Evolutionary conservation across 2,113 vertebrate species (phyloP), one percentile per base, ranked within the genome.

Genomic region (Spea multiplicata): DNA sequence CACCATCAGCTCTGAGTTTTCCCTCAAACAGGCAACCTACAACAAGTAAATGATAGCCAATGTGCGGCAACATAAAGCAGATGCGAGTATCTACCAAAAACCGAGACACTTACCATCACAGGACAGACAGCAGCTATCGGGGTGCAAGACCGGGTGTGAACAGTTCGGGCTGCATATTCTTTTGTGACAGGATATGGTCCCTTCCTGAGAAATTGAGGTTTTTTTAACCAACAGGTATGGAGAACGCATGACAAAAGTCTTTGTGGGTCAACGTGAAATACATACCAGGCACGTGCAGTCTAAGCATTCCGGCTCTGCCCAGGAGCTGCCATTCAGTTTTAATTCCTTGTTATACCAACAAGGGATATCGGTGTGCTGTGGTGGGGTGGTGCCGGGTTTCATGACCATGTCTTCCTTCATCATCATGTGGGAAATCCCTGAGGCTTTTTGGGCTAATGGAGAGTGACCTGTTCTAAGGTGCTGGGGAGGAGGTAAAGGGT

Each of bases 21-120:
- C 90, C 92, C 0, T 90, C 81, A 1, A 91, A 85, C 71, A 90
- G 86, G 82, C 93, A 94, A 48, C 91, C 93, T 93, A 83, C 0
- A 16, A 78, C 49, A 83, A 57, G 85, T 55, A 83, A 72, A 62
- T 71, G 73, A 5, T 5, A 66, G 16, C 13, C 3, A 3, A 55
- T 8, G n/a, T 65, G 59, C 16, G 8, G 50, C 44, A 74, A 14
- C 5, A 17, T 5, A 74, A 5, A n/a, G 44, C 68, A 30, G 3
- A 73, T 59, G 46, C n/a, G 30, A 47, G 44, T 13, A 5, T 13
- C 50, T 30, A 3, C 17, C 50, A 47, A 9, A 44, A 16, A 71
- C 52, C 3, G 3, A 48, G 12, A 65, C 30, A 79, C 82, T 82
- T 73, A 93, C 93, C 90, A 49, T 86, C 14, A 17, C 93, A 93